Percentiles rank a stretch among this genome's conserved stretches.
These are phyloP conservation scores for Drosophila subsilvestris DNA, from an alignment of 2,888 invertebrate species.

Conservation along the genomic window DNA sequence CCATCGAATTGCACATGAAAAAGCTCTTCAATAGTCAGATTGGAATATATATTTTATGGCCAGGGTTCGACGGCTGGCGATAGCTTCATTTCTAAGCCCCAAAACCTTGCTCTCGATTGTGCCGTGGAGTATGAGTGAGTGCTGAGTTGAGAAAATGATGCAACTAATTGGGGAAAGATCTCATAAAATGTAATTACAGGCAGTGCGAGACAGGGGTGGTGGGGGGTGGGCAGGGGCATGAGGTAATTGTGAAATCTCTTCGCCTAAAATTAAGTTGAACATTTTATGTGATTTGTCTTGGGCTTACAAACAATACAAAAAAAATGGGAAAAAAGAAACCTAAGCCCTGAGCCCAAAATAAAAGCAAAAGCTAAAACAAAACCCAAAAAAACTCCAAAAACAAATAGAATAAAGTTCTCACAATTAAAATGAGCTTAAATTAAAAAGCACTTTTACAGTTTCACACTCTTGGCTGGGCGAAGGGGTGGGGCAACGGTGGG, in stretches of 20 bases:
- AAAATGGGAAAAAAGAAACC: neutral
- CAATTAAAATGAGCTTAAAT: conserved; percentile 79
- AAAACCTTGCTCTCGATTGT: too few species aligned
- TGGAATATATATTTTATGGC: conserved; percentile 17
- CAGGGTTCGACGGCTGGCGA: conserved; percentile 1
- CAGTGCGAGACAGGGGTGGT: neutral
- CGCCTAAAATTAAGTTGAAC: conserved; percentile 46
- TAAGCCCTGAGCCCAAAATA: neutral
- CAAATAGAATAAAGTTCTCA: conserved; percentile 75
- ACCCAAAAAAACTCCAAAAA: conserved; percentile 31
- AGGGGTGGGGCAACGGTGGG: neutral
- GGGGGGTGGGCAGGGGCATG: conserved; percentile 22
- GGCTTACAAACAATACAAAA: neutral
- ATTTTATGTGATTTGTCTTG: conserved; percentile 26
- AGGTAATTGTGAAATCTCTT: conserved; percentile 54
- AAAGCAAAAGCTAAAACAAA: neutral
- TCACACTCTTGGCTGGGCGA: conserved; percentile 55
- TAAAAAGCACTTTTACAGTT: conserved; percentile 77
- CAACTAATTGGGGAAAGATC: conserved; percentile 57
- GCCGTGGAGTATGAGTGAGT: too few species aligned
- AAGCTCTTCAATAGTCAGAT: conserved; percentile 18
- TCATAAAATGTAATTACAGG: conserved; percentile 70
- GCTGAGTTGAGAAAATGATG: neutral
- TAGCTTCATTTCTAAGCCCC: neutral
- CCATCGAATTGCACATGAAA: conserved; percentile 4